A percentile compares a stretch with the other conserved stretches of the same genome.
Conservation (phyloP, 2,797 vertebrate species). For the Oreonectes daqikongensis region DNA sequence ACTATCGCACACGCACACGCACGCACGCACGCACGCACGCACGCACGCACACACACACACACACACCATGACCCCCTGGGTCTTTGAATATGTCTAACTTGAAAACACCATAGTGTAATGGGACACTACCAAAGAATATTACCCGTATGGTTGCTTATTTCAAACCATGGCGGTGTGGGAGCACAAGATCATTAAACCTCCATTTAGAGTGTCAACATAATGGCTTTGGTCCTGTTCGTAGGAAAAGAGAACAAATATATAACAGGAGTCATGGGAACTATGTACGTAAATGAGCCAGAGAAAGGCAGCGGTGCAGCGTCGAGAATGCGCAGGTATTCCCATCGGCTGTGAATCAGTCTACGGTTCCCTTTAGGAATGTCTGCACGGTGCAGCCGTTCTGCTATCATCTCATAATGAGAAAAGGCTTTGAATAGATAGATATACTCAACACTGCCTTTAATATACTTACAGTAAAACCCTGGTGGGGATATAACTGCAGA, state of each 20-base stretch:
- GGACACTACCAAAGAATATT: neutral
- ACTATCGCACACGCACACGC: too few relatives aligned
- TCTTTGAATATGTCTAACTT: slow-evolving; percentile 13
- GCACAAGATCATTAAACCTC: slow-evolving; percentile 35
- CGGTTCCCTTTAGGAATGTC: neutral
- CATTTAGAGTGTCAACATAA: slow-evolving; percentile 37
- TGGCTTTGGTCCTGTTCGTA: slow-evolving; percentile 10
- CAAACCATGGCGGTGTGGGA: slow-evolving; percentile 15
- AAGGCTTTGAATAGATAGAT: neutral
- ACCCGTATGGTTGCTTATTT: slow-evolving; percentile 24
- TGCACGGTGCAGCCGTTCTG: slow-evolving; percentile 15
- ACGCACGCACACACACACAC: too few relatives aligned
- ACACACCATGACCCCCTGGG: neutral
- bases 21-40: too few relatives aligned
- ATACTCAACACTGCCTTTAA: neutral
- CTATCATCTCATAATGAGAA: slow-evolving; percentile 29
- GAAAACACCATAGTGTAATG: neutral
- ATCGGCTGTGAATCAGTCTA: slow-evolving; percentile 8
- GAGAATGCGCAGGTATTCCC: slow-evolving; percentile 13
- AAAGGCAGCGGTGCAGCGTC: slow-evolving; percentile 10
- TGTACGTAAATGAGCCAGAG: slow-evolving; percentile 22
- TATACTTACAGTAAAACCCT: neutral
- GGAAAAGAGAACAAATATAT: slow-evolving; percentile 20
- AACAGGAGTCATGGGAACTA: slow-evolving; percentile 27
- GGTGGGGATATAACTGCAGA: slow-evolving; percentile 6